Percentiles rank a stretch among this genome's conserved stretches.
These are phyloP conservation scores for Tanypteryx hageni DNA, from an alignment of 2,888 invertebrate species.

Conservation along the genomic window DNA sequence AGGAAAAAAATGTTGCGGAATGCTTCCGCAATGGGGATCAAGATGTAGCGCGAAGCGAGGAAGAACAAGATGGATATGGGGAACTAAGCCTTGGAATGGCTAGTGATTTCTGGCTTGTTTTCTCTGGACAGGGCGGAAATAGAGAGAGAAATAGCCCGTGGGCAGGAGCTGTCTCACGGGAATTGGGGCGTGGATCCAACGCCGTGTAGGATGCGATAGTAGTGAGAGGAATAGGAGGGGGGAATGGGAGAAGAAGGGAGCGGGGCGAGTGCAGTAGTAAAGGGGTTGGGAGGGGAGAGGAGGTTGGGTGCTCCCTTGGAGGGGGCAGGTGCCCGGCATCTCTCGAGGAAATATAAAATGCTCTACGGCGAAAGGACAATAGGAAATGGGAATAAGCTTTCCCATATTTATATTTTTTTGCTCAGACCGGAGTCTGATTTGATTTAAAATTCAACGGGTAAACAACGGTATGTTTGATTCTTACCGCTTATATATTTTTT, in stretches of 20 bases:
- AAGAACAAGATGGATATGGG: constrained; percentile 45
- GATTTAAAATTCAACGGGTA: too few species aligned
- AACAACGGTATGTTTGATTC: too few species aligned
- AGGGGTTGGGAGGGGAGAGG: background rate
- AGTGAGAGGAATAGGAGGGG: background rate
- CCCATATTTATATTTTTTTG: too few species aligned
- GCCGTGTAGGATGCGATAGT: background rate
- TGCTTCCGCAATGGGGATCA: background rate
- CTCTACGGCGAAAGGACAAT: background rate
- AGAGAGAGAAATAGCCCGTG: constrained; percentile 48
- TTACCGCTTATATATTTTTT: too few species aligned
- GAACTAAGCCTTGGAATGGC: constrained; percentile 25
- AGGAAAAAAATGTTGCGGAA: background rate
- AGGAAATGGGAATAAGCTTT: too few species aligned
- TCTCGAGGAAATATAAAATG: background rate
- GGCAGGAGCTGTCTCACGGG: constrained; percentile 34
- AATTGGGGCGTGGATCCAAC: constrained; percentile 50
- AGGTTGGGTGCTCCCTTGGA: background rate
- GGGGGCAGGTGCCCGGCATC: background rate
- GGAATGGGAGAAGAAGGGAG: background rate
- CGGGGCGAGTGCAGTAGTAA: background rate
- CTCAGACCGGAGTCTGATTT: too few species aligned
- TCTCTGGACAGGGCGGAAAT: constrained; percentile 53
- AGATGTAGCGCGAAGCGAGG: background rate
- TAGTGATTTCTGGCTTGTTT: constrained; percentile 63